A percentile compares a stretch with the other conserved stretches of the same genome.
phyloP scores from a whole-genome alignment of 2,113 vertebrate genomes.

The Theropithecus gelada region DNA sequence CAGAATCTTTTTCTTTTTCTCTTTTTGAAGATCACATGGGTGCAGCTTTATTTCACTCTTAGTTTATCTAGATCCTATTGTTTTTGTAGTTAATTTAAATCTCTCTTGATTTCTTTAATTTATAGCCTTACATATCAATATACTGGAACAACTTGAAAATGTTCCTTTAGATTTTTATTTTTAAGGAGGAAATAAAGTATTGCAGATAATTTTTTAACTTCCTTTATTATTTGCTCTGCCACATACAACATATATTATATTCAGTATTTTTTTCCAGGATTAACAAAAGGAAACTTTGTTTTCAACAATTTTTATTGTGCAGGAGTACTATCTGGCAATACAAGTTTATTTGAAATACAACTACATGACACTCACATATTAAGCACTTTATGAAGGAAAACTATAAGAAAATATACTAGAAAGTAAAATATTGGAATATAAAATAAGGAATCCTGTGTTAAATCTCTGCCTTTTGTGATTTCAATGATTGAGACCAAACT shows the following conservation, averaged over 20 bases:
- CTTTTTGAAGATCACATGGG: neutral
- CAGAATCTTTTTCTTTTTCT: neutral
- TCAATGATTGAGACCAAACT: neutral
- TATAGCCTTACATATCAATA: too few relatives aligned
- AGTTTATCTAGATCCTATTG: neutral
- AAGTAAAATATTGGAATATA: neutral
- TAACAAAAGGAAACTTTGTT: too few relatives aligned
- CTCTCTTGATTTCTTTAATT: too few relatives aligned
- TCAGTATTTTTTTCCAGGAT: too few relatives aligned
- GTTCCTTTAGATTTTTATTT: too few relatives aligned
- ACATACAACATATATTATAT: too few relatives aligned
- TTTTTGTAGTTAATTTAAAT: neutral
- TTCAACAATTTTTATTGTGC: too few relatives aligned
- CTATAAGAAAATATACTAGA: neutral
- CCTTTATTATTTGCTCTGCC: too few relatives aligned
- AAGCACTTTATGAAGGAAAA: neutral
- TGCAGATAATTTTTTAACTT: too few relatives aligned
- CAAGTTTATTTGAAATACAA: neutral
- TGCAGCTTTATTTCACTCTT: neutral
- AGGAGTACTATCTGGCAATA: too few relatives aligned
- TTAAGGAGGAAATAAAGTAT: too few relatives aligned
- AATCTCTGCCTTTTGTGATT: neutral
- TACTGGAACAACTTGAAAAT: too few relatives aligned
- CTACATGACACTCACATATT: neutral
- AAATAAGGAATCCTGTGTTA: neutral